Base-by-base conservation (phyloP, 2,888 invertebrate species). In the Caenorhabditis afra region DNA sequence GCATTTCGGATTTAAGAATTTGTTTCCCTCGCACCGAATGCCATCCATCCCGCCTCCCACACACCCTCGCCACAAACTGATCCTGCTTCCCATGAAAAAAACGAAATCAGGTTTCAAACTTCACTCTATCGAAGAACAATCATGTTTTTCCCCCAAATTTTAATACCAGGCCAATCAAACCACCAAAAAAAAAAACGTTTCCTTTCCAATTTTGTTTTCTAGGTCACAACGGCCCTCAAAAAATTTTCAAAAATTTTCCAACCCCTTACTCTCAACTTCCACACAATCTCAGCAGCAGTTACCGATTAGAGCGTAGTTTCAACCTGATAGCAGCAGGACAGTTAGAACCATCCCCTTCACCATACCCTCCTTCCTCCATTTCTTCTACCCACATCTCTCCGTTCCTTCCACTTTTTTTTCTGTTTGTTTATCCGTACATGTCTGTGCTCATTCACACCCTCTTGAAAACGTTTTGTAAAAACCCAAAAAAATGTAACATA, bases 401-500 rank as follows among this genome's bases (percentile, higher is more conserved):
- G 62, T 55, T 71, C 62, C 50, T 52, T 29, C 44, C 57, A 18
- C 39, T 59, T 66, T 39, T 49, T 55, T 52, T 37, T 29, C 12
- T 53, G 2, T 39, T 18, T n/a, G 22, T 12, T 35, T 29, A 14
- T 35, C 12, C 3, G 20, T 49, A 66, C 65, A 44, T 23, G 55
- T 58, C 35, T 64, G 22, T 57, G 35, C 62, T 35, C 55, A 50
- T 55, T n/a, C 29, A 37, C 35, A 37, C 22, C 45, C n/a, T 45
- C 41, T 14, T n/a, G n/a, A 23, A 64, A 45, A 20, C 50, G 49
- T 64, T 23, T 73, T 47, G 45, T 57, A 65, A 78, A 68, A 78
- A 44, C 29, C 49, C 29, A 59, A 70, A 75, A 80, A 80, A 80
- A 67, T n/a, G 73, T 35, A 47, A 73, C 64, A 76, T 73, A 80